Base-by-base conservation (phyloP, 2,888 invertebrate genomes). In the Unio pictorum region DNA sequence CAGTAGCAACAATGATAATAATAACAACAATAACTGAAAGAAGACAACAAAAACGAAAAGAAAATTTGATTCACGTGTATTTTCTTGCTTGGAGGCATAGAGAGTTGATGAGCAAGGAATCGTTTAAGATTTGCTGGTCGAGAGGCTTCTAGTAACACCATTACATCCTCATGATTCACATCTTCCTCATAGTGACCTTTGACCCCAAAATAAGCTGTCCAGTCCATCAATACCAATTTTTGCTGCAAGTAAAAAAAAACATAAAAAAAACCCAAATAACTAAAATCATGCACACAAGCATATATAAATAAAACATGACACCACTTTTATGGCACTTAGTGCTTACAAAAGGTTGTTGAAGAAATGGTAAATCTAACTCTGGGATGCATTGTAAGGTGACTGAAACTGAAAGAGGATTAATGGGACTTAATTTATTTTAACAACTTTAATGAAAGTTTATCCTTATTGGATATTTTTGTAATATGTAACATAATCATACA, bases 111-210 rank as follows among this genome's bases (percentile, higher is more conserved):
- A 30, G 70, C 54, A 1, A 76, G 70, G 66, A 81, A 81, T 11
- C 60, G 68, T n/a, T 74, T 71, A 4, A 78, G 45, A 69, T 76
- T 60, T 11, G 56, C 64, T 0, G 81, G 81, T 56, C 81, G 64
- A 1, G 70, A 64, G 30, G 84, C 80, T 64, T 84, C 84, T 61
- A 84, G 45, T 20, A 84, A 71, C 17, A 81, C 69, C 61, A 70
- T 75, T 4, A 83, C 71, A 65, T 73, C 71, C 55, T 74, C 71
- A 15, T 66, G 57, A 23, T 63, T 59, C 11, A n/a, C 54, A 59
- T 66, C 69, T n/a, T 65, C 64, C 11, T 34, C 45, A 18, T 67
- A 71, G n/a, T 69, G 68, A 28, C 74, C 69, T 26, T 76, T 74
- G 30, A 74, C 71, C 20, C 67, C 45, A 63, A 70, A 71, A 66